Evolutionary conservation across 92 coral and sea anemone genomes (phyloP), one percentile per base, ranked within the genome.

Genomic region (Virgularia gustaviana): DNA sequence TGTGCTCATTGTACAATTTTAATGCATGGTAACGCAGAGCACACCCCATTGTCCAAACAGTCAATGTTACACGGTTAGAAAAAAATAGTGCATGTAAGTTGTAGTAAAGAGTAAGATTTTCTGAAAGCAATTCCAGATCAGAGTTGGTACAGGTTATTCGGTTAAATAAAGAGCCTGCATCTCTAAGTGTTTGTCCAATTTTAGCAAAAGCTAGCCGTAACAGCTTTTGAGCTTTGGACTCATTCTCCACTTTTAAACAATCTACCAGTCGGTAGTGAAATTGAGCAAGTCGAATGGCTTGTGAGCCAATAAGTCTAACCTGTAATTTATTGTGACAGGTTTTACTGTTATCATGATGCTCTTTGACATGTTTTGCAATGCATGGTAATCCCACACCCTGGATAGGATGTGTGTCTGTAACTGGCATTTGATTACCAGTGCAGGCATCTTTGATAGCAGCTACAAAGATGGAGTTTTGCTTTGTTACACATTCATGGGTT

Each of bases 21-120:
- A 56, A 23, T 13, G 78, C 79, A 71, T 83, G 83, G 47, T 77
- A 83, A 11, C 83, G 87, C 41, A 83, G 41, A 61, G 79, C 87
- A 62, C 78, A 71, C 25, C 67, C 83, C 13, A 83, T 37, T 2
- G 87, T 70, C 83, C 79, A 77, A 27, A 80, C 73, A 2, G 71
- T 70, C 34, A 80, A 52, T 27, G 63, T 64, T 23, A 80, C 80
- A 53, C 67, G 1, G 30, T 39, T 23, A 63, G 66, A 39, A 78
- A 77, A 70, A 72, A 83, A 71, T 33, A 83, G 34, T 45, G 39
- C 73, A 34, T 41, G 47, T 25, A 77, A 12, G 58, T 78, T 71
- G 36, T 70, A 83, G 72, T 41, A 71, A 19, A 22, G 12, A 10
- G 38, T 53, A 41, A 65, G 54, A 33, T 65, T 36, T 13, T 70